A percentile compares a stretch with the other conserved stretches of the same genome.
Conservation (phyloP, 2,797 vertebrate genomes). For the Protonibea diacanthus region DNA sequence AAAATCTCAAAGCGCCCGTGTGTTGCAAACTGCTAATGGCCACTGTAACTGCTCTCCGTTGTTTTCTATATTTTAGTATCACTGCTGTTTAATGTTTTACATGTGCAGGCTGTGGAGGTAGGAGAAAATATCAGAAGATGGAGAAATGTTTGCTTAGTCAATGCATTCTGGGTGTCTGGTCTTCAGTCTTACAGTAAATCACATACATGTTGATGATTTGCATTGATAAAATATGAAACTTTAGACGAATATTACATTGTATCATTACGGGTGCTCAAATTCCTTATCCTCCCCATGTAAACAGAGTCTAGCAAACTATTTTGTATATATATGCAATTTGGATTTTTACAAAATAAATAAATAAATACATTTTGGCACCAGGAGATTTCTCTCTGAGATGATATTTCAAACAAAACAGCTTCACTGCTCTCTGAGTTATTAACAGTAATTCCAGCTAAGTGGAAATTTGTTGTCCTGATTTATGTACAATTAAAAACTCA, state of each 20-base stretch:
- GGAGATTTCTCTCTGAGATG: background rate
- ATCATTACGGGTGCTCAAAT: background rate
- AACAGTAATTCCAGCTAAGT: slow-evolving; percentile 38
- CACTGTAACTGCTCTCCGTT: background rate
- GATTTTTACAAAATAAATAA: no score
- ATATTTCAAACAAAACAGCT: slow-evolving; percentile 53
- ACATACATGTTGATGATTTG: background rate
- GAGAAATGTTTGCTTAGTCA: slow-evolving; percentile 21
- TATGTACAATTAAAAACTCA: slow-evolving; percentile 46
- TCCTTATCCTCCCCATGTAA: background rate
- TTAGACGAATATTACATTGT: background rate
- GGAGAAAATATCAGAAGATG: slow-evolving; percentile 6
- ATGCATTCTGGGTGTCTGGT: slow-evolving; percentile 1
- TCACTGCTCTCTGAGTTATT: slow-evolving; percentile 52
- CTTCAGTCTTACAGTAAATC: background rate
- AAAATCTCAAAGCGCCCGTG: slow-evolving; percentile 5
- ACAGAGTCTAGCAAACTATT: background rate
- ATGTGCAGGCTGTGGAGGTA: slow-evolving; percentile 13
- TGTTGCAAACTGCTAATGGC: slow-evolving; percentile 29
- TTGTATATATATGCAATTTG: background rate
- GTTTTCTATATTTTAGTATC: slow-evolving; percentile 24
- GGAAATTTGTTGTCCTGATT: slow-evolving; percentile 46
- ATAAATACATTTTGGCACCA: background rate
- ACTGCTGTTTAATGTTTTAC: slow-evolving; percentile 44
- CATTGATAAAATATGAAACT: background rate